These are phyloP conservation scores for Drosophila ambigua DNA, from an alignment of 1,140 invertebrate genomes.

Conservation along the genomic window DNA sequence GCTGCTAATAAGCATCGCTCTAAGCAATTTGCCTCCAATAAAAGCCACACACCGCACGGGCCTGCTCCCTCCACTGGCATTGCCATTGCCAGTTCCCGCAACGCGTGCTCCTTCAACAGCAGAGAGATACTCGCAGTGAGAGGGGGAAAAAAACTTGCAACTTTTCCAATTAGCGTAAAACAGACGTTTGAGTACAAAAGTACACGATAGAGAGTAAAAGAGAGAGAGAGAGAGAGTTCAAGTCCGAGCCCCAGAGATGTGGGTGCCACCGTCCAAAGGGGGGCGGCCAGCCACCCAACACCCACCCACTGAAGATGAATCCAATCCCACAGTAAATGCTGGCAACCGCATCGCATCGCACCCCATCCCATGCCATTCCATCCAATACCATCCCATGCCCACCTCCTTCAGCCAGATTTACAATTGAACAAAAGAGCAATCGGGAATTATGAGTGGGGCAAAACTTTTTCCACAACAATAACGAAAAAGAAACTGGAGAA, in stretches of 20 bases:
- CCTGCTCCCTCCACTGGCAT: not conserved
- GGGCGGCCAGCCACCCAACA: not conserved
- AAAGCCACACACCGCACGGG: slow-evolving; percentile 68
- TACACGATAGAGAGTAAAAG: slow-evolving; percentile 11
- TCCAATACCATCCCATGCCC: not conserved
- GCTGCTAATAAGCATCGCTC: slow-evolving; percentile 79
- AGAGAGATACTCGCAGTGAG: slow-evolving; percentile 3
- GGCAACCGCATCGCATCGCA: slow-evolving; percentile 12
- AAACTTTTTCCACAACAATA: slow-evolving; percentile 70
- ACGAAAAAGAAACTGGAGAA: slow-evolving; percentile 48
- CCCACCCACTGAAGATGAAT: slow-evolving; percentile 14
- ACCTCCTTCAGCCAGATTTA: slow-evolving; percentile 34
- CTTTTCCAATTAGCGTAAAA: slow-evolving; percentile 81
- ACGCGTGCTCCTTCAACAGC: slow-evolving; percentile 18
- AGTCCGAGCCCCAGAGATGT: slow-evolving; percentile 35
- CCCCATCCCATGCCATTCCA: not conserved
- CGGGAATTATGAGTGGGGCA: slow-evolving; percentile 75
- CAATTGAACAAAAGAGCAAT: slow-evolving; percentile 80
- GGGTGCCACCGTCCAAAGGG: slow-evolving; percentile 21
- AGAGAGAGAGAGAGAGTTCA: slow-evolving; percentile 25
- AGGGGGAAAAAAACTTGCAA: slow-evolving; percentile 69
- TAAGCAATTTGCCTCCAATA: slow-evolving; percentile 70
- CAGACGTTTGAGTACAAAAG: slow-evolving; percentile 60
- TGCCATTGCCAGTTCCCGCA: not conserved
- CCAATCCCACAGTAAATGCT: slow-evolving; percentile 65